Evolutionary conservation across 1,140 invertebrate genomes (phyloP).

Genomic region (Penaeus japonicus): DNA sequence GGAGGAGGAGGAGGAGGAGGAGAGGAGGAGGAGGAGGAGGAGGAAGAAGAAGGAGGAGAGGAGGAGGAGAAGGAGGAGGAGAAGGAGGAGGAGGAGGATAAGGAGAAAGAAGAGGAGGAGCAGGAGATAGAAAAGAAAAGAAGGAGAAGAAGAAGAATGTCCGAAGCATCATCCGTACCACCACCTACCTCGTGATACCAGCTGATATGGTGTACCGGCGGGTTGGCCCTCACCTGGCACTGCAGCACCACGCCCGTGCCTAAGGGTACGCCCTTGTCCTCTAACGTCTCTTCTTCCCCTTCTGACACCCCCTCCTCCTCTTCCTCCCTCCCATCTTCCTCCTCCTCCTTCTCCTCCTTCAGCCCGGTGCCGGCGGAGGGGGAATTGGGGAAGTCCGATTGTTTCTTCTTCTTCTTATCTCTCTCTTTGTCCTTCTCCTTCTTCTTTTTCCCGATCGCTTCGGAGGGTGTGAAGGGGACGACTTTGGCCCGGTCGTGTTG

Average conservation of each 20-base stretch:
- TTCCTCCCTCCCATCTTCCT: neutral
- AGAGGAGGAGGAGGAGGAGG: too few species aligned
- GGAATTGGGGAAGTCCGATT: neutral
- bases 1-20: neutral
- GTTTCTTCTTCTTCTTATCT: neutral
- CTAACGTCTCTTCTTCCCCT: neutral
- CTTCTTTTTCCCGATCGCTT: neutral
- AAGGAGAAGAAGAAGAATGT: neutral
- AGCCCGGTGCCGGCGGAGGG: neutral
- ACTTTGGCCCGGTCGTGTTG: too few species aligned
- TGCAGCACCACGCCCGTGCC: slow-evolving; percentile 18
- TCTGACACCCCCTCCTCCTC: neutral
- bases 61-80: neutral
- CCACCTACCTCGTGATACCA: slow-evolving; percentile 31
- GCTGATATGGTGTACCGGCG: slow-evolving; percentile 14
- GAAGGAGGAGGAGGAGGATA: too few species aligned
- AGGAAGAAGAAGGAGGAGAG: neutral
- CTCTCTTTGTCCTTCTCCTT: neutral
- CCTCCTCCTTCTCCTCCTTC: neutral
- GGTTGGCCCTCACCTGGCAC: slow-evolving; percentile 34
- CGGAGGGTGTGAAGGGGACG: neutral
- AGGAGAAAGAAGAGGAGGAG: neutral
- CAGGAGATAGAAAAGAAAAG: neutral
- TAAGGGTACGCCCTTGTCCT: neutral
- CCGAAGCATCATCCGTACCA: neutral